phyloP scores from a whole-genome alignment of 2,113 vertebrate species.

The Hydropotes inermis region DNA sequence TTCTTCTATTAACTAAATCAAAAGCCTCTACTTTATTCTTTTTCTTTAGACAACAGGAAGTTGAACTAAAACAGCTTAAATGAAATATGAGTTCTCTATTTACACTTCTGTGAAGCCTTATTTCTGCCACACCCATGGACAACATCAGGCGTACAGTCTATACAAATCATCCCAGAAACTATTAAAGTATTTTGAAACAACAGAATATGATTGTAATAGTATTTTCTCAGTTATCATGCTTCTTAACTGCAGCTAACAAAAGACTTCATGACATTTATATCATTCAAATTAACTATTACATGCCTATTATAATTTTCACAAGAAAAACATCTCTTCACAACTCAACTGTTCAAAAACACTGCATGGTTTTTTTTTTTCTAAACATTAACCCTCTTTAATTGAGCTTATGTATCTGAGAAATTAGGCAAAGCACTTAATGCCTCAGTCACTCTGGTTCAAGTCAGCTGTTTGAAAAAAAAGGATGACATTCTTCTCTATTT shows the following conservation, averaged over 20 bases:
- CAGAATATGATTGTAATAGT: not conserved
- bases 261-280: not conserved
- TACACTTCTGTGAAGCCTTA: conserved; percentile 39
- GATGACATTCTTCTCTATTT: not conserved
- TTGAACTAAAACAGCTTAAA: conserved; percentile 30
- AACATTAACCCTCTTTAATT: not conserved
- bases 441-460: not conserved
- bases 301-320: not conserved
- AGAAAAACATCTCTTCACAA: not conserved
- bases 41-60: conserved; percentile 26
- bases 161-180: conserved; percentile 4
- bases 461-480: not conserved
- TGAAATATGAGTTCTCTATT: not conserved
- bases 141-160: not conserved
- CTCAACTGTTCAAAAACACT: not conserved
- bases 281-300: not conserved
- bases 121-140: not conserved
- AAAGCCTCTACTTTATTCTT: conserved; percentile 12
- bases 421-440: not conserved
- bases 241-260: not conserved
- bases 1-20: conserved; percentile 20
- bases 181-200: conserved; percentile 28
- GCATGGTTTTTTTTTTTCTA: not conserved
- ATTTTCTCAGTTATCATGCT: not conserved
- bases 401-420: not conserved